These are phyloP conservation scores for Sebastes melanostomus DNA, from an alignment of 2,797 vertebrate genomes.

Conservation along the genomic window DNA sequence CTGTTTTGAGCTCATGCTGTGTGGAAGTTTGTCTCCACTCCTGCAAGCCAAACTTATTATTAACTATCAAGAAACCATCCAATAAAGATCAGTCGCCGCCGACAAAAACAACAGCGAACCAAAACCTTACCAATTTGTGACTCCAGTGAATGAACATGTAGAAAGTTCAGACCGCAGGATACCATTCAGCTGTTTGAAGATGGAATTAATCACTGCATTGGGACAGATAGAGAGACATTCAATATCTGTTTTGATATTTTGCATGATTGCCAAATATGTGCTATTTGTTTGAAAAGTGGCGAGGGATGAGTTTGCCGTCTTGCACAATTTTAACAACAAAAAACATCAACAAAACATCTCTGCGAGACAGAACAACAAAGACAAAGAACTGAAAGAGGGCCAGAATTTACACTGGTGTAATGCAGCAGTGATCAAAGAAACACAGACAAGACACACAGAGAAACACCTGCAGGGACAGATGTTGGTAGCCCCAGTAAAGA, in stretches of 20 bases:
- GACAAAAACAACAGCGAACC: conserved; percentile 19
- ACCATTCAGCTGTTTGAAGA: conserved; percentile 50
- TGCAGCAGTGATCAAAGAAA: conserved; percentile 67
- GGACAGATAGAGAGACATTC: conserved; percentile 38
- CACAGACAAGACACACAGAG: conserved; percentile 42
- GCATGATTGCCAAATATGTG: conserved; percentile 49
- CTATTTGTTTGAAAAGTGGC: conserved; percentile 51
- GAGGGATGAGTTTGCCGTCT: conserved; percentile 47
- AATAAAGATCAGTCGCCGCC: conserved; percentile 18
- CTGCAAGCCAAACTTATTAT: conserved; percentile 13
- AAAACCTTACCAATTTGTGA: conserved; percentile 42
- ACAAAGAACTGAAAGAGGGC: conserved; percentile 57
- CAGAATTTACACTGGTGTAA: conserved; percentile 52
- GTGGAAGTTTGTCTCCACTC: neutral
- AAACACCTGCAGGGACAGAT: conserved; percentile 70
- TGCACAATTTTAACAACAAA: conserved; percentile 51
- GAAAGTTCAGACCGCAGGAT: conserved; percentile 35
- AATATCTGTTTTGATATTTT: conserved; percentile 54
- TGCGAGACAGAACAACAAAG: conserved; percentile 58
- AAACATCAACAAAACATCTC: conserved; percentile 53
- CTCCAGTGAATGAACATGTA: conserved; percentile 29
- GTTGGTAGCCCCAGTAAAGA: conserved; percentile 51
- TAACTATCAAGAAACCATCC: conserved; percentile 21
- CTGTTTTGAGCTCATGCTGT: neutral
- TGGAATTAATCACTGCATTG: conserved; percentile 37